Evolutionary conservation across 2,113 vertebrate species (phyloP), one percentile per base, ranked within the genome.

Genomic region (Ptilorrhoa leucosticta): DNA sequence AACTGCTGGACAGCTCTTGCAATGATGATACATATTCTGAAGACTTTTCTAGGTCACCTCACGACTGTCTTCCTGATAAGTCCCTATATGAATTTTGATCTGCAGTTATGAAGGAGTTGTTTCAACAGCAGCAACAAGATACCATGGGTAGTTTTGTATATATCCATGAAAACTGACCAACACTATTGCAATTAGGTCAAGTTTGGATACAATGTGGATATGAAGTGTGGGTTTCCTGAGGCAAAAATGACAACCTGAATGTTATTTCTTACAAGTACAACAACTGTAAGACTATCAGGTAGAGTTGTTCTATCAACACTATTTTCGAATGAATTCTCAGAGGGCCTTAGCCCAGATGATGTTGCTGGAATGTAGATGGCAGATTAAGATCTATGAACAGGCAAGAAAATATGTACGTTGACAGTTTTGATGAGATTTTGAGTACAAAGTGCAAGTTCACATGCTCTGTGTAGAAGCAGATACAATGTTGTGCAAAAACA

Each of bases 131-230:
- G 12, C 33, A 40, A 42, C 1, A 63, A 87, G 11, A 44, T 37
- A 35, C 2, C 4, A 22, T 13, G 6, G 5, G 6, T 13, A 84
- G 7, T 47, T 65, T 53, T 60, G 18, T 33, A 33, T 56, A 64
- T 30, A 80, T 8, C 30, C 23, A 19, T 24, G 22, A 39, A 86
- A 93, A 66, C 0, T 17, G 11, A 47, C 24, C 1, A 2, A 28
- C 0, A 0, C 7, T 68, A 17, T 20, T 65, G 21, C 7, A 83
- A 56, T 30, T 33, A 60, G 33, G 8, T 37, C 12, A 27, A 19
- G 12, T 73, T 69, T 60, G 39, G 15, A n/a, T 61, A 53, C 5
- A 57, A 48, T 28, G 7, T 70, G 18, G 10, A 53, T 11, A 39
- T 17, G 37, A 77, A 42, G 18, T 19, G 2, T 35, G 11, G 11